Evolutionary conservation across 2,113 vertebrate genomes (phyloP), one percentile per base, ranked within the genome.

Genomic region (Manacus vitellinus): DNA sequence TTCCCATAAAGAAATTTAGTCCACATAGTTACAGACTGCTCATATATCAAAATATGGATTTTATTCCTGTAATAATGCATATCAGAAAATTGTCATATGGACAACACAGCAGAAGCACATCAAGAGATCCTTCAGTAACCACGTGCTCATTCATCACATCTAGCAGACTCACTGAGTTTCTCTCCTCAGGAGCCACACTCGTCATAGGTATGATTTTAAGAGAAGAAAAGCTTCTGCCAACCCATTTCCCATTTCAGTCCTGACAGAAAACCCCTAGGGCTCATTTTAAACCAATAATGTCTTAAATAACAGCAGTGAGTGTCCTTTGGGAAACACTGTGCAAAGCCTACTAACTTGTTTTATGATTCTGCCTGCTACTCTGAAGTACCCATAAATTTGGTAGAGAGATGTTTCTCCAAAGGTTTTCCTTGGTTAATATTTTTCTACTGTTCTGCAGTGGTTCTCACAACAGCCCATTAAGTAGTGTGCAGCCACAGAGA

Each of bases 221-320:
- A 62, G 71, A 72, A 89, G 62, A 49, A 91, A 85, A 89, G 31
- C 65, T 87, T 72, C 66, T 92, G 83, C 65, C 88, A 94, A 81
- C 37, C 30, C 23, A 39, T 82, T 88, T 88, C 24, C 39, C 35
- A 58, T 81, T 74, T 75, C 82, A 91, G 46, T 58, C 62, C 52
- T 76, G 52, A 70, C 37, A 94, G 89, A 93, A 95, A 95, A 47
- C 43, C 89, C 56, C 65, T 9, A 78, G 61, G 80, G 76, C 30
- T 87, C 43, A 2, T 92, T 95, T 94, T 84, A 92, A 95, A 92
- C 79, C 49, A 84, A 63, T 84, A 94, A 63, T 75, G 78, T 43
- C 87, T 78, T 91, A 85, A 94, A 94, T 65, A 89, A 94, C 62
- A 75, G 41, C 23, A 88, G 35, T 46, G 23, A 76, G 12, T 15